Conservation (phyloP, 2,888 invertebrate genomes). For the Tuberolachnus salignus region DNA sequence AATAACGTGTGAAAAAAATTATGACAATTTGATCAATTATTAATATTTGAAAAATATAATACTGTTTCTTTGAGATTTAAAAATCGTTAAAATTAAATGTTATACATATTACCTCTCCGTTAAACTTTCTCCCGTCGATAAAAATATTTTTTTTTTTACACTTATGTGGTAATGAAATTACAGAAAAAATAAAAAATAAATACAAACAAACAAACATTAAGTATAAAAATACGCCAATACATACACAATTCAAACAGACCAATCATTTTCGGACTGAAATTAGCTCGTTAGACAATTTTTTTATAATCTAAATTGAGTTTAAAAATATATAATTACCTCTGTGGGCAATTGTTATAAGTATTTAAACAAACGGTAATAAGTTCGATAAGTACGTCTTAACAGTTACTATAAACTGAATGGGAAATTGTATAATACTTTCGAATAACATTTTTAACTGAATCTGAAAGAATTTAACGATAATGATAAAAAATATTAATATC, state of each 20-base stretch:
- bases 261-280: not conserved
- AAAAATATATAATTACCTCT: not conserved
- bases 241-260: conserved; percentile 4
- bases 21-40: conserved; percentile 27
- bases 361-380: not conserved
- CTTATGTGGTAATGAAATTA: not conserved
- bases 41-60: conserved; percentile 25
- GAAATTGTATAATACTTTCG: not conserved
- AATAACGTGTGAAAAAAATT: conserved; percentile 5
- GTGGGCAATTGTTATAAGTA: not conserved
- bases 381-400: not conserved
- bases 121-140: not conserved
- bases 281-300: not conserved
- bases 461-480: conserved; percentile 5
- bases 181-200: not conserved
- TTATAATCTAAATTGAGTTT: conserved; percentile 4
- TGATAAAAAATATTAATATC: conserved; percentile 18
- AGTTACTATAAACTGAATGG: not conserved
- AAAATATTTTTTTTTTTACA: not conserved
- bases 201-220: not conserved
- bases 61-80: conserved; percentile 8
- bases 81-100: conserved; percentile 9
- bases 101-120: not conserved
- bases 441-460: not conserved
- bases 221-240: conserved; percentile 28